A percentile compares a stretch with the other conserved stretches of the same genome.
Evolutionary conservation across 2,113 vertebrate species (phyloP).

Genomic region (Pseudolaguvia tuberculata): DNA sequence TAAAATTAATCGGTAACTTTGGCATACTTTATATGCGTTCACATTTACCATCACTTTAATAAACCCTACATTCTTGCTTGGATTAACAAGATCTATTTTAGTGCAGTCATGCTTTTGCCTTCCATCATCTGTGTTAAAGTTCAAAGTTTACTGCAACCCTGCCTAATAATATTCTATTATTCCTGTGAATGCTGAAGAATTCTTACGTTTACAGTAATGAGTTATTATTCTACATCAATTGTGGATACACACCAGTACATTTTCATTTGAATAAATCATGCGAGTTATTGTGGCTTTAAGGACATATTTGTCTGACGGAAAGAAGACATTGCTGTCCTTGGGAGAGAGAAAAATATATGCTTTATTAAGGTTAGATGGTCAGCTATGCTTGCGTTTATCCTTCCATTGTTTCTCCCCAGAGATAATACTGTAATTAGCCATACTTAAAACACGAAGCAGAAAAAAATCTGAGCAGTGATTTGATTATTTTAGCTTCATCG

Average conservation of each 20-base stretch:
- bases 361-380: conserved; percentile 26
- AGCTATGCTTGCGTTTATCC: conserved; percentile 27
- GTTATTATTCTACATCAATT: conserved; percentile 43
- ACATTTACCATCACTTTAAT: conserved; percentile 28
- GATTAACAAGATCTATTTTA: conserved; percentile 45
- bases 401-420: conserved; percentile 32
- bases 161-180: conserved; percentile 33
- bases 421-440: conserved; percentile 30
- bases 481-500: conserved; percentile 28
- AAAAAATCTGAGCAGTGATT: background rate
- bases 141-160: conserved; percentile 1
- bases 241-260: conserved; percentile 33
- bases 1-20: background rate
- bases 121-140: conserved; percentile 19
- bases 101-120: background rate
- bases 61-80: conserved; percentile 53
- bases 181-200: conserved; percentile 30
- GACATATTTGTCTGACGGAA: conserved; percentile 49
- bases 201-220: conserved; percentile 46
- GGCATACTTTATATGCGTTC: background rate
- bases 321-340: background rate
- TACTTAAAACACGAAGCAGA: background rate
- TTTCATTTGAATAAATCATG: conserved; percentile 27
- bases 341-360: conserved; percentile 26
- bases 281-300: conserved; percentile 36